Evolutionary conservation across 2,888 invertebrate genomes (phyloP), one percentile per base, ranked within the genome.

Genomic region (Tinea trinotella): DNA sequence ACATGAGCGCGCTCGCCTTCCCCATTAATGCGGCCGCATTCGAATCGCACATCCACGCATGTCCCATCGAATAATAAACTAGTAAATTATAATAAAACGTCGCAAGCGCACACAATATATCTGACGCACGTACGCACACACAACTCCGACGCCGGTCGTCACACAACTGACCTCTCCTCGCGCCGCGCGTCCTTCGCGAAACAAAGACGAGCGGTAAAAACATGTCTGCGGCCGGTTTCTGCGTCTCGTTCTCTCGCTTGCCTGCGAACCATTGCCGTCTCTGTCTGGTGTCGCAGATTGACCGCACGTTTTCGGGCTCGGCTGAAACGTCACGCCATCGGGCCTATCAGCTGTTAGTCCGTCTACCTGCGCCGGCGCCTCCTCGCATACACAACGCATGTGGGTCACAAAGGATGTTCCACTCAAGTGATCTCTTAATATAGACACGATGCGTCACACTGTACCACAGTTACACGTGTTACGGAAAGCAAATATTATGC

Each of bases 1-100:
- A 77, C 80, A 80, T 78, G 71, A 76, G 76, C 76, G 68, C 70
- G 68, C 70, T 69, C n/a, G 69, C 70, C 75, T 77, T 78, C 74
- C 68, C 70, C 74, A 75, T 74, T 74, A 74, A 70, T 72, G 68
- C 70, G 63, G 66, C 66, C 70, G 67, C 19, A 68, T 70, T 70
- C 71, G 70, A 7, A 30, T 30, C 30, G 7, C 34, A 30, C 64
- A n/a, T n/a, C n/a, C n/a, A n/a, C n/a, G n/a, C n/a, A n/a, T n/a
- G n/a, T n/a, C n/a, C n/a, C n/a, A n/a, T n/a, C n/a, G n/a, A n/a
- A n/a, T n/a, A n/a, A n/a, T n/a, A n/a, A n/a, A n/a, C n/a, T n/a
- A n/a, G n/a, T n/a, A n/a, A n/a, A n/a, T n/a, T n/a, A n/a, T n/a
- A n/a, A n/a, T n/a, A n/a, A n/a, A n/a, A n/a, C n/a, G 40, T 7